phyloP scores from a whole-genome alignment of 2,888 invertebrate genomes.

The Carpatolechia fugitivella region DNA sequence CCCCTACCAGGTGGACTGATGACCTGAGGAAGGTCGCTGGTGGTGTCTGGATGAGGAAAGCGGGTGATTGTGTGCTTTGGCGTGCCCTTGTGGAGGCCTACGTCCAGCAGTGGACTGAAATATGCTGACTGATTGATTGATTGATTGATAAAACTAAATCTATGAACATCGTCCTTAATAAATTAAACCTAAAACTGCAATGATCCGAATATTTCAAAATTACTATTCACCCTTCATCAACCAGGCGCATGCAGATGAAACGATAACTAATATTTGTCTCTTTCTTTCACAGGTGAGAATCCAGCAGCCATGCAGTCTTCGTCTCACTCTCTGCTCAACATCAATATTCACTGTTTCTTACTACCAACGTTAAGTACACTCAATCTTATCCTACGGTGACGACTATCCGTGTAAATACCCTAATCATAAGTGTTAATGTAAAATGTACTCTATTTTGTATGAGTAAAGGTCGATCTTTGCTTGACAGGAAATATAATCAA shows the following conservation, averaged over 20 bases:
- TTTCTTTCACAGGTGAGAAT: constrained; percentile 83
- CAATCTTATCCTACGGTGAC: constrained; percentile 62
- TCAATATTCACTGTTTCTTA: constrained; percentile 42
- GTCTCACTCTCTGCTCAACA: constrained; percentile 63
- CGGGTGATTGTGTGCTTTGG: too few species aligned
- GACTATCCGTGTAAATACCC: constrained; percentile 34
- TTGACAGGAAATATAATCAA: constrained; percentile 28
- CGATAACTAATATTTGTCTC: constrained; percentile 3
- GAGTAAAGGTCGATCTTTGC: constrained; percentile 34
- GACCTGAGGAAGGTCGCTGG: too few species aligned
- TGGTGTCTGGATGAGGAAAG: too few species aligned
- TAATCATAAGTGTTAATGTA: constrained; percentile 23
- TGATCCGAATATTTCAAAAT: too few species aligned
- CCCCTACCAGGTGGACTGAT: too few species aligned
- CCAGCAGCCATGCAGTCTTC: constrained; percentile 89
- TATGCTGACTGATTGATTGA: too few species aligned
- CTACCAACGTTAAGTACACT: constrained; percentile 42
- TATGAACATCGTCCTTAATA: too few species aligned
- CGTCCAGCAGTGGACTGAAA: too few species aligned
- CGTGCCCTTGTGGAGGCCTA: too few species aligned
- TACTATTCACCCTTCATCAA: neutral
- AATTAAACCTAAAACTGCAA: too few species aligned
- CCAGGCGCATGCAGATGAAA: neutral
- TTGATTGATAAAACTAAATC: too few species aligned
- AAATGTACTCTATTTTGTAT: constrained; percentile 34